Conservation (phyloP, 2,888 invertebrate species). For the Ornithoptera priamus region DNA sequence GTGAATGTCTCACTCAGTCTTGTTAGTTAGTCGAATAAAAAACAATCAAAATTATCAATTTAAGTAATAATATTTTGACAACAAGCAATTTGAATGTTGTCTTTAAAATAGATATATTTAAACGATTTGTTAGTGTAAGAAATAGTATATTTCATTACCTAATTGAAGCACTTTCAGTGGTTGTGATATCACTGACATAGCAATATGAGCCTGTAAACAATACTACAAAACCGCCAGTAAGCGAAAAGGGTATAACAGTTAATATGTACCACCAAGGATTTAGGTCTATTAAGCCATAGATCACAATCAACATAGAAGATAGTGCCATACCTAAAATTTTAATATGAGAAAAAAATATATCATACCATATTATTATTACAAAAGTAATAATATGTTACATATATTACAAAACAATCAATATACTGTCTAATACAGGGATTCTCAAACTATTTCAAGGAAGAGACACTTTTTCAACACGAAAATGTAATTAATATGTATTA, state of each 20-base stretch:
- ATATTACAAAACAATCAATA: background rate
- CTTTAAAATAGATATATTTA: background rate
- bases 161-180: conserved; percentile 79
- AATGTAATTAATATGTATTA: too few relatives aligned
- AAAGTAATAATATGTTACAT: background rate
- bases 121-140: background rate
- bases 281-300: conserved; percentile 57
- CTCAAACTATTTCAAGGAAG: too few relatives aligned
- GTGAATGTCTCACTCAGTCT: too few relatives aligned
- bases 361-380: background rate
- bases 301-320: conserved; percentile 51
- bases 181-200: conserved; percentile 83
- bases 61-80: background rate
- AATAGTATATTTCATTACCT: conserved; percentile 58
- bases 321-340: conserved; percentile 58
- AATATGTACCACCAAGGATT: conserved; percentile 78
- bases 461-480: too few relatives aligned
- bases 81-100: background rate
- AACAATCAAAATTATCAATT: too few relatives aligned
- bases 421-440: too few relatives aligned
- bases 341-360: conserved; percentile 2
- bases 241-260: conserved; percentile 77
- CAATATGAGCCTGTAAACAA: conserved; percentile 82
- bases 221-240: conserved; percentile 82
- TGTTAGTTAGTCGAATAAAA: too few relatives aligned